Evolutionary conservation across 2,888 invertebrate species (phyloP).

Genomic region (Hyppa rectilinea): DNA sequence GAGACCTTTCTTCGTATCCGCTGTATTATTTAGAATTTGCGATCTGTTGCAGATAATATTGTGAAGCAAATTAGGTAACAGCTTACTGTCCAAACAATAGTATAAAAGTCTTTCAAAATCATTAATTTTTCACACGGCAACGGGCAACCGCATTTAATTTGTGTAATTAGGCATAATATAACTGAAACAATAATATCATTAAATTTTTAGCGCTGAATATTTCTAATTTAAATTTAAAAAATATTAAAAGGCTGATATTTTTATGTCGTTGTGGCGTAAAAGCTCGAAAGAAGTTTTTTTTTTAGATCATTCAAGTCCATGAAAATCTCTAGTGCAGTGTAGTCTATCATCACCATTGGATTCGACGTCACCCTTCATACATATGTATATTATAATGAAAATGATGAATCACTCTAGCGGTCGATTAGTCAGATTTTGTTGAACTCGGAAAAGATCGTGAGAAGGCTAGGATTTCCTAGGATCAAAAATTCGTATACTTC

Average conservation of each 20-base stretch:
- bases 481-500: too few relatives aligned
- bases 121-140: conserved; percentile 48
- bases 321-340: conserved; percentile 32
- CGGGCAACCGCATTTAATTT: conserved; percentile 30
- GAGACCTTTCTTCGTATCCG: conserved; percentile 46
- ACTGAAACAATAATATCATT: conserved; percentile 48
- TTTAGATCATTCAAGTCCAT: conserved; percentile 32
- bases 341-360: conserved; percentile 38
- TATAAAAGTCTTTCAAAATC: conserved; percentile 44
- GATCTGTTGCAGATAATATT: conserved; percentile 37
- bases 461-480: too few relatives aligned
- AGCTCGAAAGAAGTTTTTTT: conserved; percentile 18
- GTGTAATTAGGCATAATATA: conserved; percentile 36
- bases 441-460: too few relatives aligned
- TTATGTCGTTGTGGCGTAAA: conserved; percentile 20
- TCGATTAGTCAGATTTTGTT: conserved; percentile 33
- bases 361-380: conserved; percentile 4
- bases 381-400: conserved; percentile 1
- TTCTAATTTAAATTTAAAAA: conserved; percentile 6
- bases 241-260: conserved; percentile 15
- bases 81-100: conserved; percentile 42
- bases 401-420: conserved; percentile 54
- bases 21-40: conserved; percentile 27
- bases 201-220: conserved; percentile 31
- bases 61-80: conserved; percentile 29